Conservation (phyloP, 2,888 invertebrate species). For the Adelognathus sp. region DNA sequence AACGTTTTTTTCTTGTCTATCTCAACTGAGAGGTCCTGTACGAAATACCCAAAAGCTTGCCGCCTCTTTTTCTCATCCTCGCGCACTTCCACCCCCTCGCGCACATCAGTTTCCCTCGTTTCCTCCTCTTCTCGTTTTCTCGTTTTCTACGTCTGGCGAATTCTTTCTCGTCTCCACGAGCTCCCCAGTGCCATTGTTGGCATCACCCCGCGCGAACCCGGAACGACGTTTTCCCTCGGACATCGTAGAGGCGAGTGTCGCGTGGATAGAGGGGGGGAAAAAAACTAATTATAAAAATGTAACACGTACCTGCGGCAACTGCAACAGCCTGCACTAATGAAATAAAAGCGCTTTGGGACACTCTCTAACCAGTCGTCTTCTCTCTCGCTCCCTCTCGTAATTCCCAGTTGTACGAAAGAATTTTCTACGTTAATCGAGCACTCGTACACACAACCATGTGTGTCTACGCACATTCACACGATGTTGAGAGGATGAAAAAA, state of each 20-base stretch:
- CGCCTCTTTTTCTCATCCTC: neutral
- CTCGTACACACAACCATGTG: conserved; percentile 19
- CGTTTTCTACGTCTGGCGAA: conserved; percentile 22
- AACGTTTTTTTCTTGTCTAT: neutral
- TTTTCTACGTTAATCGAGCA: conserved; percentile 37
- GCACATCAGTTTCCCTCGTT: conserved; percentile 45
- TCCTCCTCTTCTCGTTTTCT: conserved; percentile 3
- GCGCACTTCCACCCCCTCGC: conserved; percentile 6
- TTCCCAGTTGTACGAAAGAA: conserved; percentile 29
- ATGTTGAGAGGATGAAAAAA: neutral
- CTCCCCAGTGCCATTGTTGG: conserved; percentile 25
- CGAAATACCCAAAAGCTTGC: neutral
- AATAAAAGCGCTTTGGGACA: conserved; percentile 59
- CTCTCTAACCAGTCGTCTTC: conserved; percentile 30
- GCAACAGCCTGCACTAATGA: conserved; percentile 62
- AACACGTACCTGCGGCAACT: conserved; percentile 62
- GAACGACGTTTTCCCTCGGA: conserved; percentile 42
- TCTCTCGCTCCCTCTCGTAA: conserved; percentile 23
- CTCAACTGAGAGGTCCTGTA: conserved; percentile 1
- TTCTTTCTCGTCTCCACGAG: conserved; percentile 10
- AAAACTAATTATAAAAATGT: conserved; percentile 77
- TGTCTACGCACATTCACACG: neutral
- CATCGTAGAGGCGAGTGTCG: conserved; percentile 39
- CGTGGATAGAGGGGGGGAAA: neutral
- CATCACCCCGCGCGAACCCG: conserved; percentile 60